Evolutionary conservation across 2,113 vertebrate genomes (phyloP), one percentile per base, ranked within the genome.

Genomic region (Tretioscincus oriximinensis): DNA sequence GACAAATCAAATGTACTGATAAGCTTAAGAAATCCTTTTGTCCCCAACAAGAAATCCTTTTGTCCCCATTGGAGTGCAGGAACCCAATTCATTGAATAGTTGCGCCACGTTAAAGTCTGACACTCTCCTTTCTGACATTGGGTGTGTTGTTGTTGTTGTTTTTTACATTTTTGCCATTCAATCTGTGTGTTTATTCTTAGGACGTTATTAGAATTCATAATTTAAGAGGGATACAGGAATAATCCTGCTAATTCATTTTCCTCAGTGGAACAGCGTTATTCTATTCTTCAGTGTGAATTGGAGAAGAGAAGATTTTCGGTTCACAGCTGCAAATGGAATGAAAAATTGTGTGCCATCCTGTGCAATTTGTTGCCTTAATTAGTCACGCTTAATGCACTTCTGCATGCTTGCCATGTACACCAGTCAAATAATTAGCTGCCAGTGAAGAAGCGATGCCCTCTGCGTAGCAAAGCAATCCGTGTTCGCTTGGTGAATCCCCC

Each of bases 351-450:
- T 61, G 41, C 80, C 54, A 49, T 54, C 69, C 61, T 51, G 76
- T 81, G 67, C 70, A 83, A 89, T 88, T 85, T 85, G 89, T 88
- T 88, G 70, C 75, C 90, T 84, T 87, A 83, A 88, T 88, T 89
- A 82, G 78, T 80, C 86, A 74, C 51, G 73, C 54, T 66, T 68
- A 81, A 65, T 75, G 81, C 81, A 73, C 79, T 86, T 58, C 90
- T 89, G 66, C 66, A 0, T 80, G 84, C 88, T 64, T 86, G 61
- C 77, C 78, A 88, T 86, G 81, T 8, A 47, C 76, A 80, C 35
- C 84, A 69, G 84, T 90, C 87, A 86, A 89, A 89, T 87, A 87
- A 85, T 82, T 84, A 86, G 80, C 74, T 79, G 85, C 75, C 84
- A 83, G 88, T 84, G 81, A 84, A 84, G 78, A 73, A n/a, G 73